Evolutionary conservation across 2,888 invertebrate genomes (phyloP), one percentile per base, ranked within the genome.

Genomic region (Lasioglossum oenotherae): DNA sequence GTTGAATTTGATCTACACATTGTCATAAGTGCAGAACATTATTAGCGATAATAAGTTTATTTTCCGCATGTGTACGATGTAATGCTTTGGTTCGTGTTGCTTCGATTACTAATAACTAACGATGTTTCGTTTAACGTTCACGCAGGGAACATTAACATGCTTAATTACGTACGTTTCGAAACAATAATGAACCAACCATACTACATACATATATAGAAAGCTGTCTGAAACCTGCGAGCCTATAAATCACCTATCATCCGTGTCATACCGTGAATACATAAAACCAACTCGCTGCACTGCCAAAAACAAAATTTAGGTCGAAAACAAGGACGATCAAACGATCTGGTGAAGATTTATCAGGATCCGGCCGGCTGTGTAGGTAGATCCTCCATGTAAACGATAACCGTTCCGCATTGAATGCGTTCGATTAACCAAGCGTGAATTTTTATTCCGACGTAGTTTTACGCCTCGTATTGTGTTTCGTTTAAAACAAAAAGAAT

Each of bases 281-380:
- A 72, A 49, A 72, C 82, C 41, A 49, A 72, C 75, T 83, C 64
- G 60, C 49, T 41, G 49, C 49, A 72, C 84, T 84, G 84, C 84
- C 76, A 78, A 83, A 83, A 84, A 78, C 78, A 71, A 84, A 84
- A 78, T 84, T 72, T 80, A 76, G 78, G 78, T 85, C 79, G 57
- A 84, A 80, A 85, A 84, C 84, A 84, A 44, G 79, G 67, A 74
- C 79, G 73, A 74, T 60, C 79, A 53, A 27, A 67, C 75, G 79
- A 85, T 84, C 78, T 46, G 75, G 44, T 35, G 69, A 75, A 75
- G 86, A 85, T 85, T 85, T 86, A 81, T 78, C 73, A 85, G 78
- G 78, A 81, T 86, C 76, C 73, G 41, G 46, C 69, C 86, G 78
- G 74, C 71, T 31, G 64, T 74, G 49, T 64, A 72, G 64, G 49